Evolutionary conservation across 2,888 invertebrate species (phyloP), one percentile per base, ranked within the genome.

Genomic region (Drosophila formosana): DNA sequence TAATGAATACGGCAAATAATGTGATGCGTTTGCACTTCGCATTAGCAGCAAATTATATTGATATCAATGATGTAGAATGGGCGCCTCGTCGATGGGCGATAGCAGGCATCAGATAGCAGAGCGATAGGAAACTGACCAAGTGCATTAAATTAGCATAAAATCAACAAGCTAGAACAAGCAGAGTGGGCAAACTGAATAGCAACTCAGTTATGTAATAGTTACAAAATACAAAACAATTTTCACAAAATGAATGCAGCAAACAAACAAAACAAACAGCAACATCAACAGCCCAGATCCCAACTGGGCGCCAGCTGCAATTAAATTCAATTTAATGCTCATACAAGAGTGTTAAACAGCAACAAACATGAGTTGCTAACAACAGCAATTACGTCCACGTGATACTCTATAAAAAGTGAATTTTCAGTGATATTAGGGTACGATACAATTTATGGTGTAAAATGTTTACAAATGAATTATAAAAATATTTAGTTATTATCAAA

Each of bases 71-170:
- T 43, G 18, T 23, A 18, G 28, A 11, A 9, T 11, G 41, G 25
- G 8, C 4, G 30, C 30, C 30, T 5, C 30, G 6, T 3, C 26
- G 3, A 43, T 37, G 7, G 3, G 11, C 6, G 55, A 28, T 55
- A 5, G 43, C 9, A 18, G 32, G 43, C 9, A 18, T 25, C 23
- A 13, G 32, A 30, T 37, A 8, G 9, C 13, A 18, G 39, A 13
- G 32, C 11, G 18, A 25, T 41, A 41, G 39, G 18, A 41, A 41
- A 7, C 50, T 62, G 56, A 63, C 52, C 37, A 52, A 88, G 78
- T 88, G 81, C 84, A 89, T 89, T 81, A 75, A 83, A 89, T 83
- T 87, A 84, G 89, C 83, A 88, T 84, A 87, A 89, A 78, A 84
- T 69, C 76, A 88, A 82, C 82, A 82, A 66, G 46, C 61, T 9